Percentiles rank a stretch among this genome's conserved stretches.
Conservation (phyloP, 1,140 invertebrate species). For the Halictus rubicundus region DNA sequence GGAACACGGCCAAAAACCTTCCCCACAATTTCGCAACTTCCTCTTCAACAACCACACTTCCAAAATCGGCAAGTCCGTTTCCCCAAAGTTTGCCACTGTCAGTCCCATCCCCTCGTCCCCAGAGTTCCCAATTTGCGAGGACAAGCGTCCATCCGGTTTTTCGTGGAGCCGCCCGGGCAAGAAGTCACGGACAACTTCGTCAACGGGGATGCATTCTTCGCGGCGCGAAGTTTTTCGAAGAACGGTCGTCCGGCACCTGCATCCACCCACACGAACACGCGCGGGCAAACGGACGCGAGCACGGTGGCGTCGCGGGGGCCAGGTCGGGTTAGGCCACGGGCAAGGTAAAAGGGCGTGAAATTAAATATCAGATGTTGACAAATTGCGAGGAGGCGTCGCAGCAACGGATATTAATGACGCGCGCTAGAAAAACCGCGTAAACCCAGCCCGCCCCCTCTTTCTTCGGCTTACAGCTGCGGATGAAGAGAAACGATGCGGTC, state of each 20-base stretch:
- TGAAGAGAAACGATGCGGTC: slow-evolving; percentile 79
- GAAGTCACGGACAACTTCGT: neutral
- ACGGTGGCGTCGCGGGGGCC: too few relatives aligned
- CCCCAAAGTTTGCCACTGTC: neutral
- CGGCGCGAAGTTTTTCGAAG: slow-evolving; percentile 5
- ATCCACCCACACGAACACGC: slow-evolving; percentile 50
- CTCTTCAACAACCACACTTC: too few relatives aligned
- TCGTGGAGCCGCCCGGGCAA: neutral
- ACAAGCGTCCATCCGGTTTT: neutral
- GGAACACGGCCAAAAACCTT: too few relatives aligned
- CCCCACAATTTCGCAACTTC: too few relatives aligned
- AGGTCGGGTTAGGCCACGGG: neutral
- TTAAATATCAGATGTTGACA: slow-evolving; percentile 82
- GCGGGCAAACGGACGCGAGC: neutral
- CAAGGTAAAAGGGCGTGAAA: slow-evolving; percentile 76
- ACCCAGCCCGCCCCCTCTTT: slow-evolving; percentile 72
- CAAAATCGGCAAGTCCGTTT: too few relatives aligned
- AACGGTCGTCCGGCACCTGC: slow-evolving; percentile 63
- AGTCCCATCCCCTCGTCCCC: neutral
- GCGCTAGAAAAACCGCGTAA: slow-evolving; percentile 76
- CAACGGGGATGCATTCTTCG: neutral
- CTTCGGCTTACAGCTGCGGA: slow-evolving; percentile 74
- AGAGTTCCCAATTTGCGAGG: neutral
- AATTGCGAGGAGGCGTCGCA: slow-evolving; percentile 79
- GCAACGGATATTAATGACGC: slow-evolving; percentile 81